Evolutionary conservation across 2,797 vertebrate genomes (phyloP).

Genomic region (Tarsius wallacei): DNA sequence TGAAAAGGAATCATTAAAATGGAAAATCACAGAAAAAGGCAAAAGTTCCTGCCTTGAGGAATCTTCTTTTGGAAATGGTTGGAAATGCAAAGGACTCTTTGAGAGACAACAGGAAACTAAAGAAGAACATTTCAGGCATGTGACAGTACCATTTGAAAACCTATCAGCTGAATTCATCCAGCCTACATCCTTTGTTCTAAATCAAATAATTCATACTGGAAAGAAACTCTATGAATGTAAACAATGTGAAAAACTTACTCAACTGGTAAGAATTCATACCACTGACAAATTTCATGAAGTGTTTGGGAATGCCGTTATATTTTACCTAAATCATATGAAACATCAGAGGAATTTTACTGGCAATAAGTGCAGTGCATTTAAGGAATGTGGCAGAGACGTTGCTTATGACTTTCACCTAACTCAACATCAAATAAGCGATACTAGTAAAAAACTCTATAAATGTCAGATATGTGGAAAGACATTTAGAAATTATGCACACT

Average conservation of each 20-base stretch:
- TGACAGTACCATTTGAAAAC: not conserved
- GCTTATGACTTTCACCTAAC: not conserved
- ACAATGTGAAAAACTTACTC: not conserved
- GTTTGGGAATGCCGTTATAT: not conserved
- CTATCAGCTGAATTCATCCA: not conserved
- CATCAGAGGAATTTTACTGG: not conserved
- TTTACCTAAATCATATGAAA: constrained; percentile 5
- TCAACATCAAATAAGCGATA: constrained; percentile 49
- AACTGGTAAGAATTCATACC: not conserved
- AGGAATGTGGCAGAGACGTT: not conserved
- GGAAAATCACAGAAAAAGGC: constrained; percentile 32
- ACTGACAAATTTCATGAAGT: not conserved
- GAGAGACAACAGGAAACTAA: not conserved
- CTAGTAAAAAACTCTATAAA: not conserved
- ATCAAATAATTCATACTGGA: not conserved
- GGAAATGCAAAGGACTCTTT: not conserved
- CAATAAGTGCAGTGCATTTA: not conserved
- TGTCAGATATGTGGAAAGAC: constrained; percentile 65
- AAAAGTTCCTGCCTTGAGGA: constrained; percentile 26
- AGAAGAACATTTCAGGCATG: not conserved
- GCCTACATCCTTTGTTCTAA: not conserved
- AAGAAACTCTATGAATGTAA: not conserved
- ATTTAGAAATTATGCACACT: not conserved
- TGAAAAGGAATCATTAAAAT: constrained; percentile 22
- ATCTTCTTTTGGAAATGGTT: constrained; percentile 34